Base-by-base conservation (phyloP, 1,140 invertebrate species). In the Lethocerus indicus region DNA sequence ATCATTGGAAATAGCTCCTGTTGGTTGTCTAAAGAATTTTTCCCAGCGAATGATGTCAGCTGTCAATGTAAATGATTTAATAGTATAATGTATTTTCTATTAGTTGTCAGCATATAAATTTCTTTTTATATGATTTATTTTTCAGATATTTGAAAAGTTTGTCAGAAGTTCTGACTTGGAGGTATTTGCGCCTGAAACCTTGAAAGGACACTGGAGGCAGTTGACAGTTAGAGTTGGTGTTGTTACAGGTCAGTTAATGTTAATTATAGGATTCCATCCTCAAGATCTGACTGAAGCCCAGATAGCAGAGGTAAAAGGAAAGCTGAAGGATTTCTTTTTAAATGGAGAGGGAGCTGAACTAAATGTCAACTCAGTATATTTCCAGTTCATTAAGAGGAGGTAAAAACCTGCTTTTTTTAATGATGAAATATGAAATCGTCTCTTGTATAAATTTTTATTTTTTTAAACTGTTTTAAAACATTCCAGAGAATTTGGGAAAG, bases 131-230 rank as follows among this genome's bases (percentile, higher is more conserved):
- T 47, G 24, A 27, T 24, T 42, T 21, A 18, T 14, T 51, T 63
- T 68, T 25, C 60, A 84, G 75, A 61, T 78, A 50, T 85, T 92
- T 58, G 75, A 93, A 72, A 67, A 81, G 20, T 90, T 81, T 67
- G 67, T 95, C 0, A 65, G 73, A 45, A 65, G 69, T n/a, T 87
- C 84, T 1, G 65, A 72, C 14, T 70, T 83, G 47, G 63, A 75
- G 44, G 78, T 84, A 0, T 98, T 83, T 60, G 78, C 90, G 64
- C 88, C 89, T 3, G 81, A 85, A 45, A 77, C 78, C 46, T 86
- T 93, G 59, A 70, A 73, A 26, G 95, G 95, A 0, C 73, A 88
- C 64, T 98, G 92, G 79, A 75, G 79, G 51, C 87, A 90, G 64
- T 64, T 98, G 25, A 87, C 81, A n/a, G 81, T 86, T 0, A 67